Conservation (phyloP, 1,140 invertebrate species). For the Anoplophora glabripennis region DNA sequence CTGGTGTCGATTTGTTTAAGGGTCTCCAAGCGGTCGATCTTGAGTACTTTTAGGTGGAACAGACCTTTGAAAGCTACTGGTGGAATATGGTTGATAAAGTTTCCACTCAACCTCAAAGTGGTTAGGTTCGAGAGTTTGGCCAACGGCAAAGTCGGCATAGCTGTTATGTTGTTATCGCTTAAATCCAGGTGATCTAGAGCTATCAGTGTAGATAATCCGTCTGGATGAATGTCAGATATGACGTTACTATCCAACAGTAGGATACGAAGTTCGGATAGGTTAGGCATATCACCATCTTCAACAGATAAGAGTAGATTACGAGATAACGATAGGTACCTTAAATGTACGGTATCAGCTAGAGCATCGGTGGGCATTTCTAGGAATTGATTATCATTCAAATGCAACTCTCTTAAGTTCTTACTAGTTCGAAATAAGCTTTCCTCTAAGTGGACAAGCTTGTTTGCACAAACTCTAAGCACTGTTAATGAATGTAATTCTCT, state of each 20-base stretch:
- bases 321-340: slow-evolving; percentile 68
- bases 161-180: slow-evolving; percentile 77
- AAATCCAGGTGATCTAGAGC: slow-evolving; percentile 71
- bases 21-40: slow-evolving; percentile 64
- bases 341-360: slow-evolving; percentile 60
- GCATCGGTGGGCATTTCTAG: slow-evolving; percentile 69
- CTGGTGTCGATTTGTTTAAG: slow-evolving; percentile 67
- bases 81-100: slow-evolving; percentile 67
- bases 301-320: slow-evolving; percentile 71
- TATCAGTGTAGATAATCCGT: slow-evolving; percentile 66
- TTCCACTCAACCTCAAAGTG: slow-evolving; percentile 70
- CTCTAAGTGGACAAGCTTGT: slow-evolving; percentile 69
- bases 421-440: slow-evolving; percentile 68
- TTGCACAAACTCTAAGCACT: slow-evolving; percentile 71
- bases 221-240: slow-evolving; percentile 64
- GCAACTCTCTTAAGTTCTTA: slow-evolving; percentile 63
- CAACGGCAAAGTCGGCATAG: slow-evolving; percentile 70
- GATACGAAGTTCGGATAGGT: slow-evolving; percentile 61
- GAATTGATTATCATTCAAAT: slow-evolving; percentile 73
- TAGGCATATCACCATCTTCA: slow-evolving; percentile 63
- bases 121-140: slow-evolving; percentile 72
- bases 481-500: slow-evolving; percentile 67
- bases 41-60: slow-evolving; percentile 70
- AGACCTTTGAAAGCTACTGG: slow-evolving; percentile 76
- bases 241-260: slow-evolving; percentile 70